A percentile compares a stretch with the other conserved stretches of the same genome.
Conservation (phyloP, 2,888 invertebrate genomes). For the Agonopterix arenella region DNA sequence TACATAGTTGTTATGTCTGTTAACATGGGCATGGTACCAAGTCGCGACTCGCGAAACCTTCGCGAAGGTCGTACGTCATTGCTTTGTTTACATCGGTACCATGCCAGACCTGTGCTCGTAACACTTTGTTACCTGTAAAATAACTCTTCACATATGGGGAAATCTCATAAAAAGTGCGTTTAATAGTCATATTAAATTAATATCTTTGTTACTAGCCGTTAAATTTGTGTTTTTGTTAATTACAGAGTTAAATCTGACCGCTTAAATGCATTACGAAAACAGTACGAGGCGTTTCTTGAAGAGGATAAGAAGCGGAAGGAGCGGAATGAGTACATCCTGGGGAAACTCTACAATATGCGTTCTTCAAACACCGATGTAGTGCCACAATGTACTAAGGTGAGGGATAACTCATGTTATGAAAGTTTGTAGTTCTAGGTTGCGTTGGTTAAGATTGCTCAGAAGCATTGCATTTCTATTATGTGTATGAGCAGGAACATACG, state of each 20-base stretch:
- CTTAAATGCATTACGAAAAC: slow-evolving; percentile 52
- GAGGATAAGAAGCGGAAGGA: slow-evolving; percentile 66
- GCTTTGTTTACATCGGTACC: slow-evolving; percentile 53
- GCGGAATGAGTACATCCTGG: slow-evolving; percentile 63
- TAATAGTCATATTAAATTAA: not conserved
- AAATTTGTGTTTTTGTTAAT: slow-evolving; percentile 7
- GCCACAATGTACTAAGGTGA: slow-evolving; percentile 30
- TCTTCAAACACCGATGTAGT: slow-evolving; percentile 31
- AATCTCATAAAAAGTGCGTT: slow-evolving; percentile 54
- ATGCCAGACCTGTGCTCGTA: slow-evolving; percentile 18
- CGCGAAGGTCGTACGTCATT: slow-evolving; percentile 58
- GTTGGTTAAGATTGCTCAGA: too few species aligned
- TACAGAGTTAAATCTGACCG: slow-evolving; percentile 55
- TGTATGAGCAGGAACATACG: too few species aligned
- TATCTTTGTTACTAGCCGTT: not conserved
- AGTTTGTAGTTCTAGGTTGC: too few species aligned
- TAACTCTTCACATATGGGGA: slow-evolving; percentile 39
- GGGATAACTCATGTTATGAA: not conserved
- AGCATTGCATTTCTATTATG: too few species aligned
- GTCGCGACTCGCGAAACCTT: slow-evolving; percentile 44
- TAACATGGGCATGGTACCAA: slow-evolving; percentile 19
- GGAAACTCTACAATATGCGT: slow-evolving; percentile 61
- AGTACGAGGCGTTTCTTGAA: slow-evolving; percentile 63
- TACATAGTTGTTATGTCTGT: slow-evolving; percentile 15
- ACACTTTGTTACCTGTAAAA: not conserved